Percentiles rank a stretch among this genome's conserved stretches.
Evolutionary conservation across 1,140 invertebrate genomes (phyloP).

Genomic region (Heliothis subflexa): DNA sequence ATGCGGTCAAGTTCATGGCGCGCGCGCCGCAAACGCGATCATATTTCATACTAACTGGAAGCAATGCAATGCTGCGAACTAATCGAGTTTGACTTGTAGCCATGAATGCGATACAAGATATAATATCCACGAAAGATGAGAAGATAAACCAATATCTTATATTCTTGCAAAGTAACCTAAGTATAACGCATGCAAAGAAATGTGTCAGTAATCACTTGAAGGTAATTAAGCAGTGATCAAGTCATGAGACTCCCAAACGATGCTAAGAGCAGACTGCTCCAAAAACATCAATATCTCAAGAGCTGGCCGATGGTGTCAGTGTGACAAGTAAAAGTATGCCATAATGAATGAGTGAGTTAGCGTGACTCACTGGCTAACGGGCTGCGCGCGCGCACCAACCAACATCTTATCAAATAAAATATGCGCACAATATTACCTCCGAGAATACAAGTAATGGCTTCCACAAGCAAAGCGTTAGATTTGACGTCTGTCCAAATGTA

Average conservation of each 20-base stretch:
- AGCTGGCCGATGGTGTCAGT: conserved; percentile 14
- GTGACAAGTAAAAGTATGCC: conserved; percentile 43
- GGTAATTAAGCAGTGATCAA: not conserved
- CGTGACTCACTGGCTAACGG: conserved; percentile 33
- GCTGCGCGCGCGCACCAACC: conserved; percentile 20
- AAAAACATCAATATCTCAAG: conserved; percentile 23
- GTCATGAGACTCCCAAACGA: not conserved
- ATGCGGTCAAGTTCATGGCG: conserved; percentile 30
- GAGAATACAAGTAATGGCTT: conserved; percentile 6
- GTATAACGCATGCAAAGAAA: too few species aligned
- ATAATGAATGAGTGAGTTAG: conserved; percentile 28
- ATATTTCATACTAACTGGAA: conserved; percentile 20
- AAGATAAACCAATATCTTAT: too few species aligned
- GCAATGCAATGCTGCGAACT: not conserved
- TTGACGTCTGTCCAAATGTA: not conserved
- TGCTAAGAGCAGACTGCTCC: not conserved
- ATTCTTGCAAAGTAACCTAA: too few species aligned
- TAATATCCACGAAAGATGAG: too few species aligned
- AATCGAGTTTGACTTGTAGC: too few species aligned
- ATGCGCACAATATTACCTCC: conserved; percentile 30
- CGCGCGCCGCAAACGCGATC: not conserved
- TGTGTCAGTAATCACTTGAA: too few species aligned
- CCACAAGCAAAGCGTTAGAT: not conserved
- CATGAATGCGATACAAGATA: too few species aligned
- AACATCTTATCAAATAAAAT: conserved; percentile 33